A percentile compares a stretch with the other conserved stretches of the same genome.
Conservation (phyloP, 2,113 vertebrate genomes). For the Butastur rufipennis region DNA sequence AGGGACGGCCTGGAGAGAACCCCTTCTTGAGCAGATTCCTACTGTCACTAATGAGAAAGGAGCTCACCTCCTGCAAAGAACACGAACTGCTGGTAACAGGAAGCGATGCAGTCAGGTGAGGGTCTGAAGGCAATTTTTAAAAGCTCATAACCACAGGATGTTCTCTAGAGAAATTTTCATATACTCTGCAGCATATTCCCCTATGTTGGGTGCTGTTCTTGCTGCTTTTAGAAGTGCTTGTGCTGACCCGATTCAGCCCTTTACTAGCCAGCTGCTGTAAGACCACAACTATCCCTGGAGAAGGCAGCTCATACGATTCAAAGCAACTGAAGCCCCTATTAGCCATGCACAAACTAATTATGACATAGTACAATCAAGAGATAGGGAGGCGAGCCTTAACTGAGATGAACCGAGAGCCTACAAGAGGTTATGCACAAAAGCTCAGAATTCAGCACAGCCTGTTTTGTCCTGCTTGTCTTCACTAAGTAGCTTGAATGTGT, state of each 20-base stretch:
- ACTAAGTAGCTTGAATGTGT: fast-evolving
- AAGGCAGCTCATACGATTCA: not conserved
- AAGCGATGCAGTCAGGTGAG: not conserved
- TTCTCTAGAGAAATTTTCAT: not conserved
- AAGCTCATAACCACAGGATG: not conserved
- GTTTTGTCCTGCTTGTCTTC: not conserved
- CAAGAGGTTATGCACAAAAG: not conserved
- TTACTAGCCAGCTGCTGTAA: not conserved
- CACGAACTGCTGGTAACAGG: not conserved
- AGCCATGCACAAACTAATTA: not conserved
- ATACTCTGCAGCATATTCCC: not conserved
- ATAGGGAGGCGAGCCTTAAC: fast-evolving
- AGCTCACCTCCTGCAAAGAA: not conserved
- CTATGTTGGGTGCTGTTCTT: not conserved
- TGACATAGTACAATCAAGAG: not conserved
- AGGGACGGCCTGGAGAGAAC: not conserved
- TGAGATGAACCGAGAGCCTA: not conserved
- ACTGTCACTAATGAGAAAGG: not conserved
- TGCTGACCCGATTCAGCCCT: not conserved
- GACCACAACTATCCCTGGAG: not conserved
- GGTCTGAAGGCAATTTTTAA: not conserved
- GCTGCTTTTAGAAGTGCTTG: not conserved
- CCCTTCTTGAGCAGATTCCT: not conserved
- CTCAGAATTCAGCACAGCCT: not conserved
- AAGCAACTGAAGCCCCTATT: not conserved